Conservation (phyloP, 2,113 vertebrate species). For the Irena cyanogastra region DNA sequence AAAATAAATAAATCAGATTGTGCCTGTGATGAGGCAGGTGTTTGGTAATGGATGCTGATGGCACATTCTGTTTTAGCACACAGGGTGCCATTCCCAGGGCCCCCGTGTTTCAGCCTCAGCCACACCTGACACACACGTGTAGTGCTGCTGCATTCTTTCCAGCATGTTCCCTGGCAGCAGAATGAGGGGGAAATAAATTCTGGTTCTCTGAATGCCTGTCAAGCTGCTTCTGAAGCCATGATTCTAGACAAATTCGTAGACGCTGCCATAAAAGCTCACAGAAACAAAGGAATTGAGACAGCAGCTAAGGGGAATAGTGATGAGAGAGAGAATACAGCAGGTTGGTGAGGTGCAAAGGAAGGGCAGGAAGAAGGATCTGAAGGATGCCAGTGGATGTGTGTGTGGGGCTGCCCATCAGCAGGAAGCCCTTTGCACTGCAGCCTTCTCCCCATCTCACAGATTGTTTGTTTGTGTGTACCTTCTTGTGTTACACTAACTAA, state of each 20-base stretch:
- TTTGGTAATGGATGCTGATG: not conserved
- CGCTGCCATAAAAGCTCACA: not conserved
- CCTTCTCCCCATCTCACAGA: not conserved
- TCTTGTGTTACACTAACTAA: not conserved
- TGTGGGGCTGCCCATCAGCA: not conserved
- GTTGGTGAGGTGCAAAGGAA: not conserved
- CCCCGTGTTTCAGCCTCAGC: not conserved
- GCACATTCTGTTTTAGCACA: not conserved
- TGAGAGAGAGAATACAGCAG: not conserved
- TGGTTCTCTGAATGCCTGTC: not conserved
- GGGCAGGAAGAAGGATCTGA: not conserved
- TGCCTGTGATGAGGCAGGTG: not conserved
- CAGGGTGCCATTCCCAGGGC: not conserved
- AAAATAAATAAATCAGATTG: not conserved
- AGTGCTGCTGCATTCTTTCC: not conserved
- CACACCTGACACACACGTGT: not conserved
- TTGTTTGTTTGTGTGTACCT: not conserved
- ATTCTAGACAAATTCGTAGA: not conserved
- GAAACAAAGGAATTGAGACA: not conserved
- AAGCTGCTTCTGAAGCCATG: not conserved
- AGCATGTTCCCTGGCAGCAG: conserved; percentile 10
- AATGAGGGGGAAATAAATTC: conserved; percentile 4
- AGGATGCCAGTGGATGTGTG: not conserved
- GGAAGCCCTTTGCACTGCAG: not conserved
- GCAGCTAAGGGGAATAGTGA: not conserved